Conservation (phyloP, 2,113 vertebrate species). For the Merops nubicus region DNA sequence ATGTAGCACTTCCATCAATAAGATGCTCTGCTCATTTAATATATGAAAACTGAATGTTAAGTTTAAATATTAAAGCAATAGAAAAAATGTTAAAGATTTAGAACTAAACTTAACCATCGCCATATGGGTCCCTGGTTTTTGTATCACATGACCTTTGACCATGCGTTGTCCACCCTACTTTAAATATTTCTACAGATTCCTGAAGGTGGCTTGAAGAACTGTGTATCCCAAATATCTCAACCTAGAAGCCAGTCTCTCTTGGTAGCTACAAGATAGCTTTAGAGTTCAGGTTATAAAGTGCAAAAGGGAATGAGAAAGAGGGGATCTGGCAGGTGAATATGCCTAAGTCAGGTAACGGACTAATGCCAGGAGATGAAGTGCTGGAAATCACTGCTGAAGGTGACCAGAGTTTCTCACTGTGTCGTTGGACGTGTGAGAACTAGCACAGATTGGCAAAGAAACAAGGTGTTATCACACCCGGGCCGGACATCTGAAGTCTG, state of each 20-base stretch:
- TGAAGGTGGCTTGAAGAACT: conserved; percentile 55
- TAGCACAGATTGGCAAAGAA: conserved; percentile 64
- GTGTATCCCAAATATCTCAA: conserved; percentile 48
- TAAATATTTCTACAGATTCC: conserved; percentile 59
- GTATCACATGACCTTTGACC: conserved; percentile 13
- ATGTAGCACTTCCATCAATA: conserved; percentile 33
- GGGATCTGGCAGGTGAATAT: conserved; percentile 56
- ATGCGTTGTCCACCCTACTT: conserved; percentile 16
- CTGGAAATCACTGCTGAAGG: conserved; percentile 66
- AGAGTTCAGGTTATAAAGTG: conserved; percentile 57
- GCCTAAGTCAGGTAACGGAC: conserved; percentile 37
- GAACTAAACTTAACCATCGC: not conserved
- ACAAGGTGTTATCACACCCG: not conserved
- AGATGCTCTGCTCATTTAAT: conserved; percentile 38
- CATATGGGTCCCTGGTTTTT: conserved; percentile 7
- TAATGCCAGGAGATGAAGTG: conserved; percentile 67
- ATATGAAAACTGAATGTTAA: conserved; percentile 29
- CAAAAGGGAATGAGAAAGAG: conserved; percentile 55
- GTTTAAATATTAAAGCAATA: conserved; percentile 52
- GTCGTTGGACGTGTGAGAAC: conserved; percentile 38
- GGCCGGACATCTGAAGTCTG: not conserved
- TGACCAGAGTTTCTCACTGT: conserved; percentile 49
- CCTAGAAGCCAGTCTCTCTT: conserved; percentile 50
- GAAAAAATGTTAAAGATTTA: conserved; percentile 6
- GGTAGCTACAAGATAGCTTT: conserved; percentile 52